Conservation (phyloP, 2,113 vertebrate species). For the Xiphorhynchus elegans region DNA sequence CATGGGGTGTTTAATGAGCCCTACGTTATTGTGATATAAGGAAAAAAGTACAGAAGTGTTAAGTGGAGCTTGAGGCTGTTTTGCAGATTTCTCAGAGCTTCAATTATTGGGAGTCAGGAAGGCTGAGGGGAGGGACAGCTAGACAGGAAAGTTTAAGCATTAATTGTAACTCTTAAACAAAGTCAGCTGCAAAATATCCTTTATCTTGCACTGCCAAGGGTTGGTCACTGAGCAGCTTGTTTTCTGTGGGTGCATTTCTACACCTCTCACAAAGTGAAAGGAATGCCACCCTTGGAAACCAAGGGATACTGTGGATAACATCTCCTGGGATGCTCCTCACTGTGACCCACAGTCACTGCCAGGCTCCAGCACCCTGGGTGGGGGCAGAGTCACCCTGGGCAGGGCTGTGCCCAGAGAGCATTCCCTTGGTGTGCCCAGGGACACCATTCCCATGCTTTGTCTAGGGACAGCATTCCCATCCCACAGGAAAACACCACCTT, state of each 20-base stretch:
- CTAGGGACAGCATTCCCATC: not conserved
- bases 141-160: not conserved
- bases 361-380: rapidly evolving
- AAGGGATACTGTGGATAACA: no score
- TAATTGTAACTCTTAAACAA: not conserved
- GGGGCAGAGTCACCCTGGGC: not conserved
- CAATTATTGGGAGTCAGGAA: not conserved
- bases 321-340: rapidly evolving
- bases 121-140: not conserved
- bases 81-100: slow-evolving; percentile 31
- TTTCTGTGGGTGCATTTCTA: not conserved
- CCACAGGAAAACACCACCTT: not conserved
- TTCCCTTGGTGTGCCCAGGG: no score
- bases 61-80: slow-evolving; percentile 49
- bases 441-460: not conserved
- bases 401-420: rapidly evolving
- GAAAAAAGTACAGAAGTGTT: slow-evolving; percentile 13
- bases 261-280: not conserved
- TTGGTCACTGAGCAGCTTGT: not conserved
- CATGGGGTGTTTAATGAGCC: slow-evolving; percentile 52
- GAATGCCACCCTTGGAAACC: not conserved
- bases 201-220: not conserved
- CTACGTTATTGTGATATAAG: slow-evolving; percentile 24
- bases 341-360: rapidly evolving
- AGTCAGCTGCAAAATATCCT: not conserved